A percentile compares a stretch with the other conserved stretches of the same genome.
Evolutionary conservation across 2,113 vertebrate genomes (phyloP).

Genomic region (Silurus meridionalis): DNA sequence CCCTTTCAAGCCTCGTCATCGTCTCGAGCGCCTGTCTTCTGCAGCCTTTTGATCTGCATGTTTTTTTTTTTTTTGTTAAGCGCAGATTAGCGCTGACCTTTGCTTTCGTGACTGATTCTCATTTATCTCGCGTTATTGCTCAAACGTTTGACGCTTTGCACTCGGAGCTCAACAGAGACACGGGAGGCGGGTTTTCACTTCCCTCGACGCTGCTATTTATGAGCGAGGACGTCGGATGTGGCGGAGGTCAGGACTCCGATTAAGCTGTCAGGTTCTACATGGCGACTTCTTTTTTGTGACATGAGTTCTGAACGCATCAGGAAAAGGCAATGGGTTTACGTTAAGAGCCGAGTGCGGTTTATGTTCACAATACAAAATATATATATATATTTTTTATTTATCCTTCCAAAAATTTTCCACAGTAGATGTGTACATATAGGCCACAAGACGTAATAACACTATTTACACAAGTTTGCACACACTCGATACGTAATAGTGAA

Average conservation of each 20-base stretch:
- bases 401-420: no score
- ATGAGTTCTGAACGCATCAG: no score
- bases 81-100: conserved; percentile 66
- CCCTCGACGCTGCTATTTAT: conserved; percentile 57
- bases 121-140: conserved; percentile 60
- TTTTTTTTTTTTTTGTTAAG: conserved; percentile 55
- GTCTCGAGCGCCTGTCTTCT: conserved; percentile 31
- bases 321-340: no score
- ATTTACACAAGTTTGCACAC: no score
- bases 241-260: background rate
- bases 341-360: no score
- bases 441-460: no score
- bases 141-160: conserved; percentile 39
- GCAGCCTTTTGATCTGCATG: conserved; percentile 59
- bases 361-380: no score
- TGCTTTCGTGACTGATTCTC: conserved; percentile 58
- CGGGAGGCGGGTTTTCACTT: conserved; percentile 43
- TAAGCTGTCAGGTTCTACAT: background rate
- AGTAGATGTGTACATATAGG: no score
- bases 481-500: no score
- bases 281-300: background rate
- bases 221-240: conserved; percentile 14
- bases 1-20: conserved; percentile 4
- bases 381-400: no score
- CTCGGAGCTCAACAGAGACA: conserved; percentile 22